Evolutionary conservation across 2,113 vertebrate genomes (phyloP).

Genomic region (Saccopteryx leptura): DNA sequence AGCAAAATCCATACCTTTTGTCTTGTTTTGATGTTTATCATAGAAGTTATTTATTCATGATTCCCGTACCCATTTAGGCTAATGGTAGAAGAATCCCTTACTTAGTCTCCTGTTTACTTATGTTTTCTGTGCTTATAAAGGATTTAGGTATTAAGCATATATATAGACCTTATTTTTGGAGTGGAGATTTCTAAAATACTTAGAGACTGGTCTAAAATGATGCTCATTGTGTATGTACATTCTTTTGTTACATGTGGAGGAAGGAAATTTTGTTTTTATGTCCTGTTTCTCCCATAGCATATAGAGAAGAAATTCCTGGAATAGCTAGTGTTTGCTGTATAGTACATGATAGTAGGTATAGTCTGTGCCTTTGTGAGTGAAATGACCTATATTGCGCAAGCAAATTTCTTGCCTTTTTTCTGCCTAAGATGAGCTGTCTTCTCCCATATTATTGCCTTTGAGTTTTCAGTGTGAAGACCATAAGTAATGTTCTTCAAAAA

Average conservation of each 20-base stretch:
- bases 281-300: background rate
- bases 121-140: conserved; percentile 53
- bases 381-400: conserved; percentile 52
- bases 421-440: conserved; percentile 39
- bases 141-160: conserved; percentile 51
- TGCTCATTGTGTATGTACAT: background rate
- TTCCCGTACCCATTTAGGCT: conserved; percentile 11
- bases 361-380: conserved; percentile 48
- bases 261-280: conserved; percentile 57
- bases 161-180: conserved; percentile 15
- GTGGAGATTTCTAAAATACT: conserved; percentile 1
- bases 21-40: background rate
- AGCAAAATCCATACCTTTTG: conserved; percentile 38
- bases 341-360: background rate
- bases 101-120: conserved; percentile 30
- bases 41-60: background rate
- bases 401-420: conserved; percentile 62
- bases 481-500: conserved; percentile 53
- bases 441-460: conserved; percentile 40
- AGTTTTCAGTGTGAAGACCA: conserved; percentile 45
- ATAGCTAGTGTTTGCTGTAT: conserved; percentile 26
- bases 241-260: conserved; percentile 51
- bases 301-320: conserved; percentile 42
- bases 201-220: background rate
- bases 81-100: conserved; percentile 6